Evolutionary conservation across 2,888 invertebrate genomes (phyloP).

Genomic region (Chorisops tibialis): DNA sequence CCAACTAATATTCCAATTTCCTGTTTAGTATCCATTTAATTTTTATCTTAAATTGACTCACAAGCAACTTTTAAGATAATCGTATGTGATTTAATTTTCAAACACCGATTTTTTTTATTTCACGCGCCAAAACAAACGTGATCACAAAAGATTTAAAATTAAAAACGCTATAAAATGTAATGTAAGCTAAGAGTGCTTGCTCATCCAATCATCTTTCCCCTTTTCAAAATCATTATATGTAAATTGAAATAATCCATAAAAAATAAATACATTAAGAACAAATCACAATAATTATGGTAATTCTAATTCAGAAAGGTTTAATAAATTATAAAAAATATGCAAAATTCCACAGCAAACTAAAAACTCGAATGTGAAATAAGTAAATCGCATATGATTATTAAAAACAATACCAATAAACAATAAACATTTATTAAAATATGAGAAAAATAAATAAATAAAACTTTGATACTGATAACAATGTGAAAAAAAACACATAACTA

Average conservation of each 20-base stretch:
- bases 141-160: constrained; percentile 2
- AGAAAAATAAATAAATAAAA: not conserved
- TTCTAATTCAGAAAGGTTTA: no score
- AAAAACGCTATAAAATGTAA: constrained; percentile 15
- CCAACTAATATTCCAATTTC: no score
- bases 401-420: not conserved
- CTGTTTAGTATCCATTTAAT: no score
- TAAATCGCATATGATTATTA: not conserved
- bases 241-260: not conserved
- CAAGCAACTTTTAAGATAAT: not conserved
- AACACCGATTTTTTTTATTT: not conserved
- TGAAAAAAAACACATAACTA: constrained; percentile 4
- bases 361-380: not conserved
- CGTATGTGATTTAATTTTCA: no score
- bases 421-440: constrained; percentile 1
- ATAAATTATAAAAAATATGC: no score
- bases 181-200: constrained; percentile 23
- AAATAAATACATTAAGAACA: not conserved
- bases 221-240: constrained; percentile 1
- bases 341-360: no score
- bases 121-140: not conserved
- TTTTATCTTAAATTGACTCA: no score
- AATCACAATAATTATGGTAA: not conserved
- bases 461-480: constrained; percentile 16
- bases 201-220: constrained; percentile 24